phyloP scores from a whole-genome alignment of 2,888 invertebrate species.

The Ametastegia equiseti region DNA sequence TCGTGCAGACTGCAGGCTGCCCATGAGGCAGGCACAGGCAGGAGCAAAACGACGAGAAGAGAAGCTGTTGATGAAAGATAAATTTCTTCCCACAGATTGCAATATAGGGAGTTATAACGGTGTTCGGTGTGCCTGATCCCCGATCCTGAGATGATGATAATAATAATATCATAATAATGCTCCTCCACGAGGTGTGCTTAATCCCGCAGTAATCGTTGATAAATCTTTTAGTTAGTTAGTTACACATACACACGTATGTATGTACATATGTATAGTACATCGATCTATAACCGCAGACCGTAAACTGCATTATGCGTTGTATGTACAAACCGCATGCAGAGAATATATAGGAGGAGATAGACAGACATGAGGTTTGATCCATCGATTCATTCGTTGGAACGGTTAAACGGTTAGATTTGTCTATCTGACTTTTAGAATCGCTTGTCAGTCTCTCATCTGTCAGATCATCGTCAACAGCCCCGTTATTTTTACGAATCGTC shows the following conservation, averaged over 20 bases:
- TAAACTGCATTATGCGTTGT: not conserved
- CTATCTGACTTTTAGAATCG: conserved; percentile 4
- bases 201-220: conserved; percentile 29
- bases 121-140: conserved; percentile 21
- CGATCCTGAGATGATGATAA: not conserved
- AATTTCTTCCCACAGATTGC: conserved; percentile 38
- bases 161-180: conserved; percentile 25
- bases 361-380: not conserved
- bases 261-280: not conserved
- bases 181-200: not conserved
- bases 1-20: not conserved
- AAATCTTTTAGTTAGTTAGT: conserved; percentile 16
- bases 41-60: not conserved
- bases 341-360: not conserved
- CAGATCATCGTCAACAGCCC: conserved; percentile 11
- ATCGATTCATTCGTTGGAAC: conserved; percentile 22
- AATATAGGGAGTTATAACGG: conserved; percentile 29
- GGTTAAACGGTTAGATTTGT: conserved; percentile 8
- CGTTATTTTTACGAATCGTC: conserved; percentile 8
- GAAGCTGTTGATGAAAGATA: conserved; percentile 21
- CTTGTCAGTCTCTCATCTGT: conserved; percentile 21
- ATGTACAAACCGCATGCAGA: not conserved
- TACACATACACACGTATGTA: no score
- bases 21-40: not conserved
- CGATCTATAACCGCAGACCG: not conserved